phyloP scores from a whole-genome alignment of 2,113 vertebrate species.

The Sitta europaea region DNA sequence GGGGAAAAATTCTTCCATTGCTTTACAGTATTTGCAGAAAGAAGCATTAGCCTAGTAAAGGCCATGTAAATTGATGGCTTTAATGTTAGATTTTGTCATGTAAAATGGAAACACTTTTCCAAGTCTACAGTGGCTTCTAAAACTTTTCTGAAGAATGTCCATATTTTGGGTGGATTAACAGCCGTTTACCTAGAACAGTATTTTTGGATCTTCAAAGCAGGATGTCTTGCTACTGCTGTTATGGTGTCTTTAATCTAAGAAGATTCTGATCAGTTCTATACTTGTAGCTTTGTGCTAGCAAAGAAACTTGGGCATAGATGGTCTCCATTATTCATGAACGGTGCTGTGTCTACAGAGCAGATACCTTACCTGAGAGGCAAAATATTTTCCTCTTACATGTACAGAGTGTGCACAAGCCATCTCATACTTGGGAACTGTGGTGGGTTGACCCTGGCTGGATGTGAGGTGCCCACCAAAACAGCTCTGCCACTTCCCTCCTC shows the following conservation, averaged over 20 bases:
- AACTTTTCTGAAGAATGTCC: not conserved
- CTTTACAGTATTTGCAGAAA: not conserved
- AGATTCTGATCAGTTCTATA: not conserved
- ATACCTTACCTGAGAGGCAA: not conserved
- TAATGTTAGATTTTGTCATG: not conserved
- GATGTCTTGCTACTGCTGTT: not conserved
- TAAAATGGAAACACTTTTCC: not conserved
- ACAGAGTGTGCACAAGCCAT: rapidly evolving
- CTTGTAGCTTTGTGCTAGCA: not conserved
- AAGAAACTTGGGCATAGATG: not conserved
- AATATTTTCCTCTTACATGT: not conserved
- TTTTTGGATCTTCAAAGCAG: not conserved
- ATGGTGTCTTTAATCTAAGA: not conserved
- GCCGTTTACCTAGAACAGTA: not conserved
- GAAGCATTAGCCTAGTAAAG: not conserved
- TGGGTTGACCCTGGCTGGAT: not conserved
- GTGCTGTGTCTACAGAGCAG: not conserved
- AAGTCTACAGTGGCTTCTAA: not conserved
- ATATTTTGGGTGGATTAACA: not conserved
- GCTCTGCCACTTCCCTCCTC: not conserved
- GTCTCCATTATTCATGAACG: not conserved
- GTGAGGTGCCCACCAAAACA: not conserved
- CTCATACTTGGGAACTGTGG: not conserved
- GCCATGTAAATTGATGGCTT: not conserved
- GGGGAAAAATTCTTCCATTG: not conserved